Evolutionary conservation across 2,888 invertebrate genomes (phyloP).

Genomic region (Desoria tigrina): DNA sequence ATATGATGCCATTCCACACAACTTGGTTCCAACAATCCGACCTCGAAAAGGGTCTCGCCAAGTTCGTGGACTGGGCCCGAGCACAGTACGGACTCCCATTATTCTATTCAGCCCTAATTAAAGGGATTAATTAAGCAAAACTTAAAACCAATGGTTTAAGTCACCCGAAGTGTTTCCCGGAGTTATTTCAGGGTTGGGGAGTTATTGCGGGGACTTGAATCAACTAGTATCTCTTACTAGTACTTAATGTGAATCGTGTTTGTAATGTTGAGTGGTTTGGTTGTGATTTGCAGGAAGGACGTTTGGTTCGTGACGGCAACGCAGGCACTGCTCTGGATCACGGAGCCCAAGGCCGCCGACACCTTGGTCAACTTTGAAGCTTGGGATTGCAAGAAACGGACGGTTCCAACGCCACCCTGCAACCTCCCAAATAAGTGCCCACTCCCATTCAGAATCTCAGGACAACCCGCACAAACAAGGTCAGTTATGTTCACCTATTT

Average conservation of each 20-base stretch:
- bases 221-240: background rate
- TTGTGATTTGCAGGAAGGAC: slow-evolving; percentile 67
- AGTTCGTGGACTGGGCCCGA: slow-evolving; percentile 80
- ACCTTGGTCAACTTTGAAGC: slow-evolving; percentile 72
- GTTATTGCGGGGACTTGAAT: too few relatives aligned
- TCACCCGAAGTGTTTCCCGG: background rate
- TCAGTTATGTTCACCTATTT: slow-evolving; percentile 12
- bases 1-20: slow-evolving; percentile 95
- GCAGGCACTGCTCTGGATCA: slow-evolving; percentile 87
- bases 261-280: too few relatives aligned
- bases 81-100: slow-evolving; percentile 64
- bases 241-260: slow-evolving; percentile 6
- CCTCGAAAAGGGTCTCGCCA: slow-evolving; percentile 76
- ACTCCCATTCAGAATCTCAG: slow-evolving; percentile 73
- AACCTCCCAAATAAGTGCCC: slow-evolving; percentile 81
- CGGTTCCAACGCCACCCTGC: slow-evolving; percentile 73
- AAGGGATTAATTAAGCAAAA: background rate
- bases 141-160: background rate
- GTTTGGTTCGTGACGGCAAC: slow-evolving; percentile 85
- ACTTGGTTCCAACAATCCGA: slow-evolving; percentile 93
- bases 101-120: slow-evolving; percentile 14
- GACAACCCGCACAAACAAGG: slow-evolving; percentile 56
- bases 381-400: slow-evolving; percentile 76
- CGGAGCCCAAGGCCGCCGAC: slow-evolving; percentile 75
- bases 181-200: too few relatives aligned